These are phyloP conservation scores for Pachycephala philippinensis DNA, from an alignment of 2,113 vertebrate species.

Conservation along the genomic window DNA sequence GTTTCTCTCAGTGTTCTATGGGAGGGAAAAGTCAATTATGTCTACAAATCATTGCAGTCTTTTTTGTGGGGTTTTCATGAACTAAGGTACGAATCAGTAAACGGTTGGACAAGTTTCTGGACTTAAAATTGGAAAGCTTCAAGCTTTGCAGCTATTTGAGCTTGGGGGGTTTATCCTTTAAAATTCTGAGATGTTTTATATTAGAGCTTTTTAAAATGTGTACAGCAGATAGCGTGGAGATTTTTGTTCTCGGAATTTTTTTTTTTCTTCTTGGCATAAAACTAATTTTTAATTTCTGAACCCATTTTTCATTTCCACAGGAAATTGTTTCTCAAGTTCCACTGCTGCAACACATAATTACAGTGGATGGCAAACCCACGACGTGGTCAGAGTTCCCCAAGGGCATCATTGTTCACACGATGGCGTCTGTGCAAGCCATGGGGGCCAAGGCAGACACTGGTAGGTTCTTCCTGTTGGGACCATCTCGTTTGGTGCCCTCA, in stretches of 20 bases:
- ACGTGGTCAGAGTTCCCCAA: constrained; percentile 78
- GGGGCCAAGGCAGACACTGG: constrained; percentile 77
- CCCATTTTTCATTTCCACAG: constrained; percentile 58
- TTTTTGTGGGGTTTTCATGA: neutral
- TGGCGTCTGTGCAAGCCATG: constrained; percentile 85
- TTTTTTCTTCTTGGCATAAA: neutral
- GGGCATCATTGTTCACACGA: constrained; percentile 86
- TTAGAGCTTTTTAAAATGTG: neutral
- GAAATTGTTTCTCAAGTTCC: constrained; percentile 85
- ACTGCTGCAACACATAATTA: constrained; percentile 83
- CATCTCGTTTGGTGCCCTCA: neutral
- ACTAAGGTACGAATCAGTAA: neutral
- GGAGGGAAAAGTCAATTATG: neutral
- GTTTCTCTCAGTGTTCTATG: neutral
- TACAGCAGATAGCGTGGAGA: neutral
- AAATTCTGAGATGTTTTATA: neutral
- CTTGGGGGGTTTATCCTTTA: neutral
- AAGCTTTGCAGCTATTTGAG: neutral
- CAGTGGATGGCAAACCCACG: constrained; percentile 82
- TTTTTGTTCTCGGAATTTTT: neutral
- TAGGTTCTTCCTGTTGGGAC: constrained; percentile 36
- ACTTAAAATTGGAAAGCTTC: neutral
- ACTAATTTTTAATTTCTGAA: neutral
- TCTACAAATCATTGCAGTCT: neutral
- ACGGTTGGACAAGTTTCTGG: neutral